These are phyloP conservation scores for Odontamblyopus lacepedii DNA, from an alignment of 2,797 vertebrate genomes.

Conservation along the genomic window DNA sequence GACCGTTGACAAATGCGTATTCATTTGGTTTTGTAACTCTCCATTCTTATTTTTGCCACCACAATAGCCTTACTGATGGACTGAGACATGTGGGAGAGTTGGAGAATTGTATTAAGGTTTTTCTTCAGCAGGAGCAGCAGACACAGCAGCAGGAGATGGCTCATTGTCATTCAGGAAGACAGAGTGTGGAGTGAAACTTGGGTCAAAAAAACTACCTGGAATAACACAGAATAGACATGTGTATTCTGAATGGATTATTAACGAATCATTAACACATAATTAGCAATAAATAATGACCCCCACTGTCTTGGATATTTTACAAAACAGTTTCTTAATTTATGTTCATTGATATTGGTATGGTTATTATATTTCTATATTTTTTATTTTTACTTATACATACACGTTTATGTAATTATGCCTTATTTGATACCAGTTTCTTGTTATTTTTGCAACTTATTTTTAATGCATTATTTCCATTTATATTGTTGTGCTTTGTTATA, in stretches of 20 bases:
- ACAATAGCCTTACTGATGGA: background rate
- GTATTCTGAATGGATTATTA: background rate
- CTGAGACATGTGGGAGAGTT: slow-evolving; percentile 12
- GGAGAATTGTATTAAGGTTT: slow-evolving; percentile 10
- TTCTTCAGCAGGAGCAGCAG: slow-evolving; percentile 21
- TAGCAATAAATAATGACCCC: background rate
- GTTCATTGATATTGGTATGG: background rate
- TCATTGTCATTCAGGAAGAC: slow-evolving; percentile 52
- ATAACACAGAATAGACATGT: slow-evolving; percentile 23
- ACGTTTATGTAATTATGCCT: no score
- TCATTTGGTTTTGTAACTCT: background rate
- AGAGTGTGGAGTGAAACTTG: slow-evolving; percentile 28
- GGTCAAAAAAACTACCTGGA: slow-evolving; percentile 44
- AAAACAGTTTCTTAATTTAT: background rate
- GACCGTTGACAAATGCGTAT: background rate
- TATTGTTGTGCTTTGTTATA: no score
- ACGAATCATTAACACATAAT: background rate
- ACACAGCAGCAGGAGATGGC: slow-evolving; percentile 20
- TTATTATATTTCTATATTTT: no score
- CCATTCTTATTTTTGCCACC: slow-evolving; percentile 1
- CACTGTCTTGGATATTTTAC: background rate
- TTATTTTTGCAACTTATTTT: no score
- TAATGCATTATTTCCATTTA: no score
- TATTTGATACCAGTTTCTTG: no score
- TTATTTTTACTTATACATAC: no score